phyloP scores from a whole-genome alignment of 2,888 invertebrate genomes.

The Microplitis deprimator region DNA sequence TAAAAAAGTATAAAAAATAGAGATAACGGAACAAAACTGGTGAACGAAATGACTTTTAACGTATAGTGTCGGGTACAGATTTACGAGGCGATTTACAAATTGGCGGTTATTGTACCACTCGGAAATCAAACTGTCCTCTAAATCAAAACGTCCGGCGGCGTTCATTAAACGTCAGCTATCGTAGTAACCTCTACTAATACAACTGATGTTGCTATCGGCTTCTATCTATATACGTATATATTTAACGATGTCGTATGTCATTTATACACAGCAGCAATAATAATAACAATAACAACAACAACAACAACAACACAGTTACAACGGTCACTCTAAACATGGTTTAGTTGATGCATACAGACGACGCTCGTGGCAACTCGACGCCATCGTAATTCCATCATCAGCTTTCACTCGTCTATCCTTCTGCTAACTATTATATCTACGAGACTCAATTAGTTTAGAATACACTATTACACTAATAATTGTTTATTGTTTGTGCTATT shows the following conservation, averaged over 20 bases:
- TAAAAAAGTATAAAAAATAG: constrained; percentile 30
- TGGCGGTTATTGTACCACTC: constrained; percentile 70
- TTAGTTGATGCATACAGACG: background rate
- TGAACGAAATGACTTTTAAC: constrained; percentile 22
- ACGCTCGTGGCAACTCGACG: constrained; percentile 16
- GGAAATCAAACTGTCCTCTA: constrained; percentile 70
- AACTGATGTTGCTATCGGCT: background rate
- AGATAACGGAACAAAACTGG: constrained; percentile 45
- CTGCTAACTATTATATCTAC: background rate
- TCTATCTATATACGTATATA: constrained; percentile 17
- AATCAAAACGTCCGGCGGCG: constrained; percentile 68
- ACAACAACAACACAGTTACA: background rate
- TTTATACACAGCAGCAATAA: background rate
- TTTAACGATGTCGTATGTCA: constrained; percentile 47
- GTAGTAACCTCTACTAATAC: background rate
- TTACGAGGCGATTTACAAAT: constrained; percentile 71
- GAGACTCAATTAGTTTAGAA: background rate
- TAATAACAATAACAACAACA: background rate
- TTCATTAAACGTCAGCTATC: constrained; percentile 67
- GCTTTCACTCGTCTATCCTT: background rate
- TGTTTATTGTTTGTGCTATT: background rate
- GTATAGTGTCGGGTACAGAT: constrained; percentile 55
- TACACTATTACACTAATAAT: background rate
- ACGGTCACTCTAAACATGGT: constrained; percentile 15
- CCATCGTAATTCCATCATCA: constrained; percentile 26